phyloP scores from a whole-genome alignment of 2,888 invertebrate genomes.

The Neoascia interrupta region DNA sequence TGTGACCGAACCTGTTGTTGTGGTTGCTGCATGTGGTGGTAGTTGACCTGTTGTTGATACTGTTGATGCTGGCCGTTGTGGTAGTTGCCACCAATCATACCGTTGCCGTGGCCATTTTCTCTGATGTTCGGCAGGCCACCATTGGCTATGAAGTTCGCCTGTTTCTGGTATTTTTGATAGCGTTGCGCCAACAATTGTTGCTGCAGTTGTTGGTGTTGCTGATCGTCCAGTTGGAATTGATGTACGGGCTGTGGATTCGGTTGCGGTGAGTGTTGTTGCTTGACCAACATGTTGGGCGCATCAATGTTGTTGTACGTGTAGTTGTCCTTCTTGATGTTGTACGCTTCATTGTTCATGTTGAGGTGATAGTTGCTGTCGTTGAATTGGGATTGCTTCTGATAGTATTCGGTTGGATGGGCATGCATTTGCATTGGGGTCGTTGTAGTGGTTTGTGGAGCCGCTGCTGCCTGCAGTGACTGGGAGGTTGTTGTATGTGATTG shows the following conservation, averaged over 20 bases:
- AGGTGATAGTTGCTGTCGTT: slow-evolving; percentile 76
- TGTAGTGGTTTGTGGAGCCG: slow-evolving; percentile 65
- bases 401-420: slow-evolving; percentile 77
- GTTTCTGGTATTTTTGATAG: slow-evolving; percentile 77
- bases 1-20: slow-evolving; percentile 54
- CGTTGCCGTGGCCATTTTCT: slow-evolving; percentile 75
- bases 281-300: slow-evolving; percentile 71
- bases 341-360: slow-evolving; percentile 77
- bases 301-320: slow-evolving; percentile 74
- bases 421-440: slow-evolving; percentile 71
- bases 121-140: slow-evolving; percentile 78
- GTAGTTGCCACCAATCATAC: slow-evolving; percentile 60
- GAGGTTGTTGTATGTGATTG: slow-evolving; percentile 73
- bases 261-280: slow-evolving; percentile 70
- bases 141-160: slow-evolving; percentile 76
- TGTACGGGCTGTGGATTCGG: slow-evolving; percentile 73
- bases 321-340: slow-evolving; percentile 77
- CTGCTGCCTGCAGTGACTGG: slow-evolving; percentile 52
- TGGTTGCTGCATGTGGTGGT: slow-evolving; percentile 40
- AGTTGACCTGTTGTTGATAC: slow-evolving; percentile 49
- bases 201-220: slow-evolving; percentile 72
- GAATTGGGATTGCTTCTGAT: slow-evolving; percentile 78
- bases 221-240: slow-evolving; percentile 75
- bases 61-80: slow-evolving; percentile 66
- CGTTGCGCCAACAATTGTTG: slow-evolving; percentile 74